Evolutionary conservation across 2,113 vertebrate genomes (phyloP), one percentile per base, ranked within the genome.

Genomic region (Meles meles): DNA sequence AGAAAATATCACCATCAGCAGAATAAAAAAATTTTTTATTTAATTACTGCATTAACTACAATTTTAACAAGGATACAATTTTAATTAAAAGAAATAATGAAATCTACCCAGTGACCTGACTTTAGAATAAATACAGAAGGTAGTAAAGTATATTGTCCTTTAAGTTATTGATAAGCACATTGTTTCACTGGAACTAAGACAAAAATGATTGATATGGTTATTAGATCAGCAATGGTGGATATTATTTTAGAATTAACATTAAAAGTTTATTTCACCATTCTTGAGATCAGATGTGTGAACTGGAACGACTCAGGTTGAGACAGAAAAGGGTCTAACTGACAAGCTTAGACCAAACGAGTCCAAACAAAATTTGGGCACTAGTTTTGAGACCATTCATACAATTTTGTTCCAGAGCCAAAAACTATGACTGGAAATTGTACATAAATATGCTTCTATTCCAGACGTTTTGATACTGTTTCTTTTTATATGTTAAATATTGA

Each of bases 401-500:
- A 85, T 69, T 82, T 86, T 89, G 3, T 71, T 63, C 39, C 52
- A 82, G 57, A 87, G 29, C 10, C 49, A 76, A 83, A 91, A 83
- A n/a, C 55, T 42, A 18, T 55, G 47, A 90, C 18, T 84, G 80
- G 21, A 90, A 77, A 55, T 8, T 90, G 2, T 27, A 27, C 4
- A 71, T 71, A 86, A 88, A 74, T 65, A 87, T 42, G n/a, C 34
- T 3, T 87, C 44, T 88, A 55, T 95, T 84, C 42, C 76, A 90
- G 39, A 83, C 27, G 13, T 85, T 63, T 57, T 81, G 34, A 52
- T 90, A 25, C 27, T 74, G 1, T 83, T 82, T 92, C 44, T 86
- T 74, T 88, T 94, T 86, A 74, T 90, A 67, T 91, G 71, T 63
- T 91, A 90, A 91, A 82, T 55, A 67, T 42, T 94, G 92, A 86